phyloP scores from a whole-genome alignment of 2,797 vertebrate species.

The Toxotes lorentzi region DNA sequence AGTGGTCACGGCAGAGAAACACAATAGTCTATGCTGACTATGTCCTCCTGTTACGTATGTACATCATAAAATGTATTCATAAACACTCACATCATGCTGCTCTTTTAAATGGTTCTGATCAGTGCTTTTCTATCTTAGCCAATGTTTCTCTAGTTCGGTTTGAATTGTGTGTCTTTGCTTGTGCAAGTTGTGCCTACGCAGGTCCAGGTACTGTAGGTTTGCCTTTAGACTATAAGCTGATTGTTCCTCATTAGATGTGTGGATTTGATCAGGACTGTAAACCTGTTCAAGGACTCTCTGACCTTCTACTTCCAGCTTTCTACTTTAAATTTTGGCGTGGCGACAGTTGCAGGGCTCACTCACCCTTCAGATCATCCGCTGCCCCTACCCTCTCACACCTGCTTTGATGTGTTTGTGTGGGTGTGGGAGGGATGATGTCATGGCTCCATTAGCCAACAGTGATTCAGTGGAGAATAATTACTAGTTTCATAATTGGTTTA shows the following conservation, averaged over 20 bases:
- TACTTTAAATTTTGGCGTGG: slow-evolving; percentile 30
- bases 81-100: background rate
- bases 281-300: slow-evolving; percentile 59
- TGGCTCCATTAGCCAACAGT: slow-evolving; percentile 35
- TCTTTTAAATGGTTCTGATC: background rate
- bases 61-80: background rate
- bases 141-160: background rate
- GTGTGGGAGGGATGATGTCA: slow-evolving; percentile 27
- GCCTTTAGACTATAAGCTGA: slow-evolving; percentile 52
- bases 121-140: background rate
- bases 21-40: background rate
- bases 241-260: slow-evolving; percentile 58
- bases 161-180: background rate
- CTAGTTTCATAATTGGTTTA: no score
- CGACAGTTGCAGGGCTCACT: slow-evolving; percentile 36
- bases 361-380: background rate
- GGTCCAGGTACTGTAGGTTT: slow-evolving; percentile 6
- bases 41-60: background rate
- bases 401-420: slow-evolving; percentile 41
- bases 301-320: slow-evolving; percentile 45
- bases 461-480: slow-evolving; percentile 30
- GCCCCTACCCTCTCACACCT: slow-evolving; percentile 32
- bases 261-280: slow-evolving; percentile 61
- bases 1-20: slow-evolving; percentile 3
- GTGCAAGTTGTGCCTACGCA: background rate